Evolutionary conservation across 2,113 vertebrate species (phyloP), one percentile per base, ranked within the genome.

Genomic region (Microcebus tavaratra): DNA sequence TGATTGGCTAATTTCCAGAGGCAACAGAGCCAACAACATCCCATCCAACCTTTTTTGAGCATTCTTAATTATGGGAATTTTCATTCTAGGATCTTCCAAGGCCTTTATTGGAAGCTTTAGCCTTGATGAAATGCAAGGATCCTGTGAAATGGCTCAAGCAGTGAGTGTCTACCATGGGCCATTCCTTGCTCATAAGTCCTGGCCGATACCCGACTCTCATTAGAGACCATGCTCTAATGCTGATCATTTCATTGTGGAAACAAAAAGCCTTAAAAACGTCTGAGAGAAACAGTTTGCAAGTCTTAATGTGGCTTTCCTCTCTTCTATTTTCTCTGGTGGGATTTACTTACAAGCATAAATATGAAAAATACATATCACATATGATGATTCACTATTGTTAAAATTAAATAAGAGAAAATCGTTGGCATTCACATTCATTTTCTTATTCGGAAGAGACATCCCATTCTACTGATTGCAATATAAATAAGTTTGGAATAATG

Each of bases 361-460:
- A 96, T 96, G 87, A 96, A 97, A 98, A 94, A 87, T 83, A 96
- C 42, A 83, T 93, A 83, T 87, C 48, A 91, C 87, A 96, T 90
- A 72, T 84, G 25, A 94, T 94, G 85, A 96, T 95, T 96, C 97
- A 97, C 45, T 95, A 87, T 96, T 95, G 96, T 96, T 94, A 97
- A 98, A 98, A 96, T 96, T 97, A 97, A 97, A 96, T 96, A 97
- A 92, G 76, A 96, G 70, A 95, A 97, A 94, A 95, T 94, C 75
- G 94, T 97, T 96, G 94, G 67, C 88, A 94, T 81, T 92, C 76
- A 88, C 81, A 92, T 97, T 97, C 76, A 95, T 97, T 97, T 96
- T 92, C 90, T 96, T 88, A 94, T 81, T 97, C 8, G 0, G 63
- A 97, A 96, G 45, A 95, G 70, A 90, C 72, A 94, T 94, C 85